Conservation (phyloP, 2,888 invertebrate species). For the Lycia hirtaria region DNA sequence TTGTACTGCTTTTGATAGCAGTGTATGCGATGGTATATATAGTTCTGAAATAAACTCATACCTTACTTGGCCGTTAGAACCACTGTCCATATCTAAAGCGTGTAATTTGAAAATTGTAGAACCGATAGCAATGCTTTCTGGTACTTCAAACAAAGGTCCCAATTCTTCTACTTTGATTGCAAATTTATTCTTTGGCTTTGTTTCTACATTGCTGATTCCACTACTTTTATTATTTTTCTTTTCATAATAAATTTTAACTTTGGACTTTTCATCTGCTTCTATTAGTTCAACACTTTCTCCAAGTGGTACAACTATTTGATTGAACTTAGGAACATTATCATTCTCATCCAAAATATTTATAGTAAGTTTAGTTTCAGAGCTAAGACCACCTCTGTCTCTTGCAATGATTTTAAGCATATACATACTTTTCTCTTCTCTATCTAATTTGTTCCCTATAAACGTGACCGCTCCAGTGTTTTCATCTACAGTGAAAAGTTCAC, state of each 20-base stretch:
- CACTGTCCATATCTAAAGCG: conserved; percentile 90
- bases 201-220: conserved; percentile 62
- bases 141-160: conserved; percentile 88
- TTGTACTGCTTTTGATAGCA: conserved; percentile 73
- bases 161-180: conserved; percentile 59
- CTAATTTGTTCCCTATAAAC: conserved; percentile 86
- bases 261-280: conserved; percentile 85
- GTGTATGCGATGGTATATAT: conserved; percentile 84
- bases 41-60: conserved; percentile 90
- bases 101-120: conserved; percentile 88
- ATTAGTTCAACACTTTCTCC: conserved; percentile 88
- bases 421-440: conserved; percentile 89
- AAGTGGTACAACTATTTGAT: conserved; percentile 88
- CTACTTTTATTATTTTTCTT: conserved; percentile 61
- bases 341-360: conserved; percentile 92
- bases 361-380: conserved; percentile 89
- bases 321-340: conserved; percentile 91
- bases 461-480: conserved; percentile 86
- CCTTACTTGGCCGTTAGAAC: conserved; percentile 88
- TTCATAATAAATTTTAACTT: conserved; percentile 77
- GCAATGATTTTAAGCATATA: conserved; percentile 91
- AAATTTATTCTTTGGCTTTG: conserved; percentile 72
- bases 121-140: conserved; percentile 90
- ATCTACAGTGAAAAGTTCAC: conserved; percentile 89
- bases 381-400: conserved; percentile 90